Evolutionary conservation across 2,797 vertebrate species (phyloP), one percentile per base, ranked within the genome.

Genomic region (Sebastes reedi): DNA sequence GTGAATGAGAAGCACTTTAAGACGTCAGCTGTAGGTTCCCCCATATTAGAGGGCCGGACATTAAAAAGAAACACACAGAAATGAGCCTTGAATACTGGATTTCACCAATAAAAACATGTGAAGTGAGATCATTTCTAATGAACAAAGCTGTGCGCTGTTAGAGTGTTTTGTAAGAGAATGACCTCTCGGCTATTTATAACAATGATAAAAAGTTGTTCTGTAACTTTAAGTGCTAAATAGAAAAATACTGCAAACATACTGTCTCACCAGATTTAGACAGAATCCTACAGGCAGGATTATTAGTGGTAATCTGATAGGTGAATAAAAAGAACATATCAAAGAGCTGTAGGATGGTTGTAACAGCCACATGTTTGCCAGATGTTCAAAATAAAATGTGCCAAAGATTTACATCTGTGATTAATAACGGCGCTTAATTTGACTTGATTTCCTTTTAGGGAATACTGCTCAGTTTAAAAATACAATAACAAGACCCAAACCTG

Each of bases 331-430:
- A 75, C 72, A 22, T 12, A 66, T 61, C 34, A 72, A 65, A 58
- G 56, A 20, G 32, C n/a, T 59, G 16, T 13, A 46, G 54, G 65
- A 70, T 32, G 30, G 27, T 68, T 22, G 76, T 16, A 64, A 60
- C 3, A 64, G 67, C 39, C 91, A 88, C 24, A 74, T 93, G 92
- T 67, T 84, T 24, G 55, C 75, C 90, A 93, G 78, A 90, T 92
- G 90, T 73, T 52, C 56, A 24, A 9, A 64, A 75, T 8, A 20
- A 71, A 75, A 69, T 50, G 11, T 13, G 52, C 62, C 46, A 64
- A 32, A 2, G 12, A 30, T 30, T 16, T 6, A 74, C 84, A 88
- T 83, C 72, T 88, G 84, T 82, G 58, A 77, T 64, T 69, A 77
- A 89, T 81, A 70, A 81, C 16, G 2, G n/a, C 1, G 2, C 16